Conservation (phyloP, 2,888 invertebrate genomes). For the Hyppa rectilinea region DNA sequence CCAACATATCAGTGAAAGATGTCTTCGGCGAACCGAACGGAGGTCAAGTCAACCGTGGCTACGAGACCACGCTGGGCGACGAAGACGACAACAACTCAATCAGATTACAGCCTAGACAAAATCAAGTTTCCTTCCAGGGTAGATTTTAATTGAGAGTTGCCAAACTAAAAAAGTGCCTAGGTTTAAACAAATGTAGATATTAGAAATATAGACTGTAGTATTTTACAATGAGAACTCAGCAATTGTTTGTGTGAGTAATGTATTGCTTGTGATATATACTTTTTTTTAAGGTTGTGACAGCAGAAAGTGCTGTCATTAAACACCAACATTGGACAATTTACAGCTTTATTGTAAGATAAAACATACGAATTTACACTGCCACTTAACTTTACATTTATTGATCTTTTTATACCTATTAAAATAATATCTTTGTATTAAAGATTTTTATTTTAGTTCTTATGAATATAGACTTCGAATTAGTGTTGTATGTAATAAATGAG, state of each 20-base stretch:
- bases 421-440: slow-evolving; percentile 70
- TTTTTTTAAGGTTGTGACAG: slow-evolving; percentile 69
- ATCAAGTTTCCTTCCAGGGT: slow-evolving; percentile 91
- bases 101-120: slow-evolving; percentile 92
- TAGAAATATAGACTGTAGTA: slow-evolving; percentile 63
- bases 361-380: slow-evolving; percentile 86
- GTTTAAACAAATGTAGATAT: slow-evolving; percentile 68
- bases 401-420: slow-evolving; percentile 73
- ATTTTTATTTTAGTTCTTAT: slow-evolving; percentile 68
- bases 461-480: slow-evolving; percentile 68
- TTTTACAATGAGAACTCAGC: slow-evolving; percentile 63
- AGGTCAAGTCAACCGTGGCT: slow-evolving; percentile 95
- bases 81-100: slow-evolving; percentile 94
- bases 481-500: slow-evolving; percentile 72
- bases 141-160: slow-evolving; percentile 83
- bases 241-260: slow-evolving; percentile 67
- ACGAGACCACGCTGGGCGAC: slow-evolving; percentile 92
- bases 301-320: slow-evolving; percentile 71
- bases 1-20: slow-evolving; percentile 95
- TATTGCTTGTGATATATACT: slow-evolving; percentile 84
- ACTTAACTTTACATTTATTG: slow-evolving; percentile 79
- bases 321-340: slow-evolving; percentile 73
- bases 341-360: slow-evolving; percentile 79
- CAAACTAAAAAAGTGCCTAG: slow-evolving; percentile 72
- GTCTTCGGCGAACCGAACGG: slow-evolving; percentile 93